phyloP scores from a whole-genome alignment of 2,797 vertebrate species.

The Mastacembelus armatus region DNA sequence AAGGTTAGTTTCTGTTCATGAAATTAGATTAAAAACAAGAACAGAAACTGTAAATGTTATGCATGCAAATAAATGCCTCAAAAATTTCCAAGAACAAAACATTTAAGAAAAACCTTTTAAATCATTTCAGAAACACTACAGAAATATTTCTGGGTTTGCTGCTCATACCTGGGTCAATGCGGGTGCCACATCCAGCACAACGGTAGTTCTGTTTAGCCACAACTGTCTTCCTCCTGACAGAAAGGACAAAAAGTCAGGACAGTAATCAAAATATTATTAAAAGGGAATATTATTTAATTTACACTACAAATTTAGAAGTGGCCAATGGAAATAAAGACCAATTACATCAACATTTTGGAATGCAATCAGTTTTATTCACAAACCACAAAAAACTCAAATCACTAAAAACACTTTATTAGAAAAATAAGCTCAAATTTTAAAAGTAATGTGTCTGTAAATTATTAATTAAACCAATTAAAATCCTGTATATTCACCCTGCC shows the following conservation, averaged over 20 bases:
- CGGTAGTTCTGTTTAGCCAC: conserved; percentile 97
- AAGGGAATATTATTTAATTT: neutral
- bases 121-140: neutral
- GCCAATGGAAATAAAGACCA: neutral
- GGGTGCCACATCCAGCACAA: conserved; percentile 96
- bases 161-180: conserved; percentile 91
- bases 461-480: no score
- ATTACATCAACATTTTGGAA: neutral
- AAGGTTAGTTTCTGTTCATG: neutral
- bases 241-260: neutral
- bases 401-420: neutral
- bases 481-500: no score
- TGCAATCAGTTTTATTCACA: neutral
- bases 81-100: no score
- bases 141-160: neutral
- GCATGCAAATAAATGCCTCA: no score
- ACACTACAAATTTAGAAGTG: neutral
- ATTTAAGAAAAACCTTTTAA: no score
- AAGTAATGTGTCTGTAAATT: neutral
- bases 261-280: neutral
- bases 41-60: no score
- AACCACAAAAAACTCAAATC: neutral
- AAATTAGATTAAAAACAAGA: neutral
- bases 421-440: neutral
- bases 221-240: conserved; percentile 91